Base-by-base conservation (phyloP, 2,797 vertebrate species). In the Etheostoma perlongum region DNA sequence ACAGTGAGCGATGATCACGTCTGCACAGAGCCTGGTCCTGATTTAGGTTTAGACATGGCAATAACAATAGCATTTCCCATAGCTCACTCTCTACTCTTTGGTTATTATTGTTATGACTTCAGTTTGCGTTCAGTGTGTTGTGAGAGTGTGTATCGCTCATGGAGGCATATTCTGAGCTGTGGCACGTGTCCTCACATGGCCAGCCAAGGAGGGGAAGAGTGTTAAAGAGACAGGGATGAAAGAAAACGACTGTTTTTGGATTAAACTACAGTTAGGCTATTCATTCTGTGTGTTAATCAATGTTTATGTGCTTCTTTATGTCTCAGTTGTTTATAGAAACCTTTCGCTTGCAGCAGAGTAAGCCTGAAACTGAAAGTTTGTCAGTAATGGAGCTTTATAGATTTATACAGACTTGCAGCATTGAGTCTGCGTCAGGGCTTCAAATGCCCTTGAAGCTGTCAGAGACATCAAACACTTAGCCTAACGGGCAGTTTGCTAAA, bases 361-460 rank as follows among this genome's bases (percentile, higher is more conserved):
- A 62, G 33, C 15, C 67, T 83, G 64, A 72, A 33, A 36, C 47
- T 80, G 52, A 72, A 76, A 40, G 67, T 87, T 79, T 66, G 79
- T 51, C 81, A 49, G 63, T 83, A 79, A 87, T 90, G 74, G 79
- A 90, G 76, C 72, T 75, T 81, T 88, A 88, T 90, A 69, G 82
- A 89, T 90, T 78, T 51, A 53, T 60, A 49, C 49, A 69, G 60
- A 67, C 61, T 76, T 73, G 77, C 47, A 58, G 78, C 76, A 73
- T 64, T 63, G 58, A 30, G 68, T 81, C 74, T 83, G 63, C 58
- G 73, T 91, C 78, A 85, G 86, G 74, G 73, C 65, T 84, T 81
- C 74, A 80, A 51, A 76, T 90, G 87, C 70, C 90, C 89, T 92
- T 89, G 88, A 86, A 85, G 77, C 78, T 78, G 79, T 80, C 74